Base-by-base conservation (phyloP, 2,888 invertebrate species). In the Atrina japonica region DNA sequence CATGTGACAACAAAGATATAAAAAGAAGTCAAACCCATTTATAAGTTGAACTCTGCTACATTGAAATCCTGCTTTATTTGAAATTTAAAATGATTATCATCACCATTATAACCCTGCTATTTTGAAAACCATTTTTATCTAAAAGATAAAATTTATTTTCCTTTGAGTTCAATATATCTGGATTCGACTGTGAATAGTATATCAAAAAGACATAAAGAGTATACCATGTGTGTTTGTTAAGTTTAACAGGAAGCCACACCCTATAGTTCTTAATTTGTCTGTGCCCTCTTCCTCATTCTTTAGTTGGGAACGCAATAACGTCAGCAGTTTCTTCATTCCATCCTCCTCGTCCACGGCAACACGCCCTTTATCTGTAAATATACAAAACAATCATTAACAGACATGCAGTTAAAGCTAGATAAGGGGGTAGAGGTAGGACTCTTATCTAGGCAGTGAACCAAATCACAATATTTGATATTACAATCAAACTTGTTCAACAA, bases 181-280 rank as follows among this genome's bases (percentile, higher is more conserved):
- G n/a, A n/a, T n/a, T n/a, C n/a, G n/a, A n/a, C n/a, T n/a, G n/a
- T n/a, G n/a, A n/a, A n/a, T n/a, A n/a, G n/a, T n/a, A n/a, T n/a
- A n/a, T n/a, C n/a, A n/a, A n/a, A n/a, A n/a, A n/a, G n/a, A n/a
- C n/a, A n/a, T 35, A 35, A 35, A 35, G 6, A 23, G 73, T 77
- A 78, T 78, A 90, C 90, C 93, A 80, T 95, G 95, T 18, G 94
- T 95, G 75, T 95, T 93, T 56, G 95, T 93, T 86, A 95, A 94
- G 91, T 97, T 97, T 58, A 96, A 93, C 53, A 97, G 91, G 68
- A 95, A 93, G 76, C 96, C 96, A 82, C 94, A 94, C 3, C 92
- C 93, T 87, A 94, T 93, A 89, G 93, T 93, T 82, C 94, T 89
- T 90, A 94, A 91, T 91, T 92, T 78, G 82, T 92, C 90, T 80